These are phyloP conservation scores for Spea bombifrons DNA, from an alignment of 2,113 vertebrate genomes.

Conservation along the genomic window DNA sequence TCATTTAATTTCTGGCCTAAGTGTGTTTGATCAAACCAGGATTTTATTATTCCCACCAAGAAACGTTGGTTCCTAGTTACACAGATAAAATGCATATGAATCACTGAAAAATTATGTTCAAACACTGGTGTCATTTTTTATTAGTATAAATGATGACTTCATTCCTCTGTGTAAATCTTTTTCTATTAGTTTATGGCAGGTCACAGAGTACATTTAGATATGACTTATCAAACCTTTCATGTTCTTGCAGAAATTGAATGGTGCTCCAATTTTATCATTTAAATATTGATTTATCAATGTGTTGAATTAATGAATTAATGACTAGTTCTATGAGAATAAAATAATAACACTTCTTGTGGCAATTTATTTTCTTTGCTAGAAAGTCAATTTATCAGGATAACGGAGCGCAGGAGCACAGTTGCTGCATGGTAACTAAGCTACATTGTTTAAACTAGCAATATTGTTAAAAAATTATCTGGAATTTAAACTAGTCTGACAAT, in stretches of 20 bases:
- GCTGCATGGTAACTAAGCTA: background rate
- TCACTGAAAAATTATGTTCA: slow-evolving; percentile 41
- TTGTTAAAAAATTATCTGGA: no score
- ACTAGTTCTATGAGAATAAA: slow-evolving; percentile 30
- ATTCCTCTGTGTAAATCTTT: slow-evolving; percentile 46
- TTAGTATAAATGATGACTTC: slow-evolving; percentile 45
- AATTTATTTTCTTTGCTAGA: slow-evolving; percentile 32
- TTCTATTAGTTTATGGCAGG: slow-evolving; percentile 47
- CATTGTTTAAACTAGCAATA: no score
- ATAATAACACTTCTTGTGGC: slow-evolving; percentile 19
- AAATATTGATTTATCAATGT: slow-evolving; percentile 43
- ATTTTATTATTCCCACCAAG: slow-evolving; percentile 33
- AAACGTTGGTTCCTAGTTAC: slow-evolving; percentile 18
- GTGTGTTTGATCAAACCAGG: slow-evolving; percentile 24
- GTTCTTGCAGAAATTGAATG: slow-evolving; percentile 17
- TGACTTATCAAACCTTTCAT: slow-evolving; percentile 46
- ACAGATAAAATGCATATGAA: slow-evolving; percentile 39
- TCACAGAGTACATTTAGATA: slow-evolving; percentile 43
- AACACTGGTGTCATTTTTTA: slow-evolving; percentile 46
- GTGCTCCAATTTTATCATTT: slow-evolving; percentile 41
- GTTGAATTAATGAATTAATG: slow-evolving; percentile 42
- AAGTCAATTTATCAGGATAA: slow-evolving; percentile 32
- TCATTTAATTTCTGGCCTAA: slow-evolving; percentile 28
- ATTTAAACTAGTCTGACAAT: no score
- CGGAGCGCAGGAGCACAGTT: background rate